Evolutionary conservation across 2,113 vertebrate species (phyloP).

Genomic region (Blennius ocellaris): DNA sequence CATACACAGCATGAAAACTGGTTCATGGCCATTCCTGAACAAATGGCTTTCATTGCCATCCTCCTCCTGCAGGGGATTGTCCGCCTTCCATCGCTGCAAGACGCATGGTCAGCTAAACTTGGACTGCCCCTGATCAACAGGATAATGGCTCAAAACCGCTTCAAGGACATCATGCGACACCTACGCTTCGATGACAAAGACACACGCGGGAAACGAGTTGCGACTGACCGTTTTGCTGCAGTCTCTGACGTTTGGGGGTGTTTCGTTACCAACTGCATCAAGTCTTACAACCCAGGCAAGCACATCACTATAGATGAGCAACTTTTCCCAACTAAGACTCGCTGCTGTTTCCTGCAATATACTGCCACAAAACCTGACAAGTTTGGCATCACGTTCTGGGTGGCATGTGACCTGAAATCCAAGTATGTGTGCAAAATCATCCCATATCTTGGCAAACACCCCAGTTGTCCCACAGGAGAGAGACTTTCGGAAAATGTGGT

Average conservation of each 20-base stretch:
- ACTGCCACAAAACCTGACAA: slow-evolving; percentile 7
- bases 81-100: neutral
- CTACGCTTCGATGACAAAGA: neutral
- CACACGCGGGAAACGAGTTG: neutral
- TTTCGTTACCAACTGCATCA: slow-evolving; percentile 3
- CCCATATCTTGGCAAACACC: neutral
- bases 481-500: neutral
- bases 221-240: slow-evolving; percentile 1
- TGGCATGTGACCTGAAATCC: neutral
- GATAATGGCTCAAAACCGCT: neutral
- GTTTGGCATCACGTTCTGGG: slow-evolving; percentile 11
- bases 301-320: neutral
- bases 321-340: slow-evolving; percentile 5
- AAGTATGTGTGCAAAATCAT: neutral
- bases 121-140: neutral
- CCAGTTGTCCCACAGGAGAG: neutral
- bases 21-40: slow-evolving; percentile 1
- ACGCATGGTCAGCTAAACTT: neutral
- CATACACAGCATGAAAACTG: neutral
- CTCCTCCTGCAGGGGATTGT: neutral
- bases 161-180: neutral
- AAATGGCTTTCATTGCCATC: neutral
- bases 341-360: slow-evolving; percentile 1
- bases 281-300: neutral
- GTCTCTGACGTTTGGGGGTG: neutral